Evolutionary conservation across 2,888 invertebrate genomes (phyloP).

Genomic region (Melipona beecheii): DNA sequence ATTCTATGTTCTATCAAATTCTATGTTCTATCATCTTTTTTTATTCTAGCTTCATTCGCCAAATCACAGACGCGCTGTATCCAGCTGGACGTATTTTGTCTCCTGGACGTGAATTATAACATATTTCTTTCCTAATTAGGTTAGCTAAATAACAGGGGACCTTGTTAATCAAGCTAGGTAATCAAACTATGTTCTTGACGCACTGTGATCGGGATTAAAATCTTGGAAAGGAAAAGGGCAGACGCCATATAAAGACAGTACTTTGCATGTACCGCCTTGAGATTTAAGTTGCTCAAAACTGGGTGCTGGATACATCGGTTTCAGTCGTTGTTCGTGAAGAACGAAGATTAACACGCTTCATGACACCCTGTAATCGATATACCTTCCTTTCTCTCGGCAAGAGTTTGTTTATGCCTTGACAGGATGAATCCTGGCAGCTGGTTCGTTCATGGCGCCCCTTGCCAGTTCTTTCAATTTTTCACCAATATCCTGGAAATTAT

Average conservation of each 20-base stretch:
- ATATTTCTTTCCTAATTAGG: conserved; percentile 6
- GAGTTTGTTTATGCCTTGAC: conserved; percentile 60
- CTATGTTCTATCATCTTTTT: not conserved
- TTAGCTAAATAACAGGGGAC: not conserved
- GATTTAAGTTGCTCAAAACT: conserved; percentile 62
- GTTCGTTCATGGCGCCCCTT: conserved; percentile 42
- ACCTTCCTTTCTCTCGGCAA: conserved; percentile 49
- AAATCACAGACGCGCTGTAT: not conserved
- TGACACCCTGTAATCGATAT: conserved; percentile 72
- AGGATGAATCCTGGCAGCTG: conserved; percentile 51
- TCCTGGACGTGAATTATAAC: not conserved
- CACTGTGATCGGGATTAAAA: conserved; percentile 38
- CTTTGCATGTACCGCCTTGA: conserved; percentile 5
- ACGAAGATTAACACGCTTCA: conserved; percentile 69
- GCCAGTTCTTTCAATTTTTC: conserved; percentile 55
- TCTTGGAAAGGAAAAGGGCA: conserved; percentile 37
- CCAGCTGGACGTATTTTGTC: not conserved
- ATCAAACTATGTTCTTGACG: conserved; percentile 14
- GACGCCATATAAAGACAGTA: too few relatives aligned
- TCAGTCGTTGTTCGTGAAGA: conserved; percentile 51
- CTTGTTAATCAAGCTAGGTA: conserved; percentile 23
- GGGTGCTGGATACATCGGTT: conserved; percentile 46
- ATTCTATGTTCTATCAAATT: not conserved
- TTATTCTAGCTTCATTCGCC: not conserved
- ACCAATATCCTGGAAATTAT: conserved; percentile 44